Evolutionary conservation across 2,888 invertebrate species (phyloP), one percentile per base, ranked within the genome.

Genomic region (Aphodius sticticus): DNA sequence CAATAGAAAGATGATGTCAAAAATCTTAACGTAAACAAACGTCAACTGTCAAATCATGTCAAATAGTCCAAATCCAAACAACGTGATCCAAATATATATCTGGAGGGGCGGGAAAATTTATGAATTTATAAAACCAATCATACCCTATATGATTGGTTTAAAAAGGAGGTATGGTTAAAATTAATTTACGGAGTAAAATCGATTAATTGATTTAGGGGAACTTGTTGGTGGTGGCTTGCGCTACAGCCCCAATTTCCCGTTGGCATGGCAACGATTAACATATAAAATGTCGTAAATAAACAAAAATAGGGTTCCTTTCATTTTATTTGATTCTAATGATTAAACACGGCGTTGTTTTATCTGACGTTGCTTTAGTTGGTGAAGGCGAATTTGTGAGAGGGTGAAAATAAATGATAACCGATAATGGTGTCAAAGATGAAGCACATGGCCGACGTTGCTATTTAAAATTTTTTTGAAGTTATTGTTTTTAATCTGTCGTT

Each of bases 201-300:
- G 53, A 53, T 53, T 5, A 53, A 53, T 53, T 53, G 53, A 53
- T 53, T 53, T 53, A 53, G 53, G 53, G 53, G 53, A 9, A 53
- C 6, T 38, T 38, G 53, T 12, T 53, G 53, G 53, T 53, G 53
- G 53, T 53, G 53, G 7, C 53, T 53, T 53, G 53, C 53, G 53
- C 53, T 53, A 53, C 53, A 53, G 53, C 53, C 53, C 53, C 53
- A 53, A 53, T 74, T 36, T 74, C 36, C 12, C 16, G 78, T 80
- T 76, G 78, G 36, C 80, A 78, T 80, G 75, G 76, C 70, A 78
- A 80, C 80, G n/a, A 71, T 26, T 70, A 72, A 78, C 77, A 80
- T 78, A 38, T 53, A 35, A 35, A 53, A 38, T 53, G 80, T 76
- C 77, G 70, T 70, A 75, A 80, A 80, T 80, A 77, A 80, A 77